phyloP scores from a whole-genome alignment of 2,113 vertebrate species.

The Phaetusa simplex region DNA sequence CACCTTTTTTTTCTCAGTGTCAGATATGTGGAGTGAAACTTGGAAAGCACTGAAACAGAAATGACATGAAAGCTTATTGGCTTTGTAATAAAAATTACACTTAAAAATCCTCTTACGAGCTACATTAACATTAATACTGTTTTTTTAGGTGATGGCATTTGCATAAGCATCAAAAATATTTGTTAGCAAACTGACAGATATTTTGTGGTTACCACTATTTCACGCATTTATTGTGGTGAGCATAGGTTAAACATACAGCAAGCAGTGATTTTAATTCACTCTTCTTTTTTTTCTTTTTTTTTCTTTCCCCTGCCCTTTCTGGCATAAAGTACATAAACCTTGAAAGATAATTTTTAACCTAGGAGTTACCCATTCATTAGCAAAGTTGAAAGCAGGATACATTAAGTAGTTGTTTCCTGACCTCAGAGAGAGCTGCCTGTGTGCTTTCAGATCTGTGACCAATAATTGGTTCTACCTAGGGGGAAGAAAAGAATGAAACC shows the following conservation, averaged over 20 bases:
- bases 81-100: not conserved
- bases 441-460: conserved; percentile 55
- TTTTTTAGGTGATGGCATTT: not conserved
- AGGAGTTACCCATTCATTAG: conserved; percentile 69
- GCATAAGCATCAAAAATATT: not conserved
- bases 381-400: conserved; percentile 41
- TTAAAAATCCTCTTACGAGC: not conserved
- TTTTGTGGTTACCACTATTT: not conserved
- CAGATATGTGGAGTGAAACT: not conserved
- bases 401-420: conserved; percentile 52
- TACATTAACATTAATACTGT: not conserved
- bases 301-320: not conserved
- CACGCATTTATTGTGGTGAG: not conserved
- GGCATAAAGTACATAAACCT: conserved; percentile 50
- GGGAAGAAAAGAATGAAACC: conserved; percentile 18
- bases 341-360: conserved; percentile 78
- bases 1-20: not conserved
- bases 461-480: conserved; percentile 39
- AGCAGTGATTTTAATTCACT: not conserved
- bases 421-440: not conserved
- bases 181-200: not conserved
- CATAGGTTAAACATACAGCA: not conserved
- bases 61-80: not conserved
- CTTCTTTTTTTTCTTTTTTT: not conserved
- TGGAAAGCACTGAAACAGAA: not conserved